These are phyloP conservation scores for Ennomos erosarius DNA, from an alignment of 2,888 invertebrate species.

Conservation along the genomic window DNA sequence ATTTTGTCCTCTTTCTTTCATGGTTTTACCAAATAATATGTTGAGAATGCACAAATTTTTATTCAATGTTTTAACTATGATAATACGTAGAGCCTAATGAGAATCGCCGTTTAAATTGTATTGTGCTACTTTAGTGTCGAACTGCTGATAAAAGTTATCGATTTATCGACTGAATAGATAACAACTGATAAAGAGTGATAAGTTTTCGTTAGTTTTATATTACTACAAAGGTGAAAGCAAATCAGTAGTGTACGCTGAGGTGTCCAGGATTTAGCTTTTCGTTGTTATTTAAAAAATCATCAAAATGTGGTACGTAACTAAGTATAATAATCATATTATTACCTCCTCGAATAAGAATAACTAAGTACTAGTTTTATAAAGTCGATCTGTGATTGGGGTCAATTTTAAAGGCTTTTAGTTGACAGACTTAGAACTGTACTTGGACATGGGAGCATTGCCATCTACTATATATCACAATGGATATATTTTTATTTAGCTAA, in stretches of 20 bases:
- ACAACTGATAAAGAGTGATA: conserved; percentile 46
- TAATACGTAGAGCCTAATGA: not conserved
- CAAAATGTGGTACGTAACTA: conserved; percentile 55
- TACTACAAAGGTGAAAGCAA: conserved; percentile 33
- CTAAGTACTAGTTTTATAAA: not conserved
- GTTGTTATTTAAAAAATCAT: conserved; percentile 27
- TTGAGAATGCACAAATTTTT: no score
- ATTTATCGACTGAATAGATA: conserved; percentile 52
- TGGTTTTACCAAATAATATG: no score
- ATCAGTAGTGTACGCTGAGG: conserved; percentile 40
- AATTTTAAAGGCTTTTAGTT: no score
- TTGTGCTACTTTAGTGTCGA: conserved; percentile 6
- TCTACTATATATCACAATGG: no score
- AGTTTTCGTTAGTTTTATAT: conserved; percentile 42
- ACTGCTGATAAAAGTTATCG: conserved; percentile 43
- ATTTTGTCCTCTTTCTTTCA: conserved; percentile 3
- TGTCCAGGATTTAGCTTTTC: conserved; percentile 33
- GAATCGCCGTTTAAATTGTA: not conserved
- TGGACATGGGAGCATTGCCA: no score
- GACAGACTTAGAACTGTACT: no score
- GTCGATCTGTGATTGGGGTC: no score
- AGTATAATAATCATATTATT: not conserved
- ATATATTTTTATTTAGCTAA: no score
- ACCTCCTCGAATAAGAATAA: no score
- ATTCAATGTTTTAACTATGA: not conserved